Base-by-base conservation (phyloP, 2,113 vertebrate genomes). In the Microcebus jonahi region DNA sequence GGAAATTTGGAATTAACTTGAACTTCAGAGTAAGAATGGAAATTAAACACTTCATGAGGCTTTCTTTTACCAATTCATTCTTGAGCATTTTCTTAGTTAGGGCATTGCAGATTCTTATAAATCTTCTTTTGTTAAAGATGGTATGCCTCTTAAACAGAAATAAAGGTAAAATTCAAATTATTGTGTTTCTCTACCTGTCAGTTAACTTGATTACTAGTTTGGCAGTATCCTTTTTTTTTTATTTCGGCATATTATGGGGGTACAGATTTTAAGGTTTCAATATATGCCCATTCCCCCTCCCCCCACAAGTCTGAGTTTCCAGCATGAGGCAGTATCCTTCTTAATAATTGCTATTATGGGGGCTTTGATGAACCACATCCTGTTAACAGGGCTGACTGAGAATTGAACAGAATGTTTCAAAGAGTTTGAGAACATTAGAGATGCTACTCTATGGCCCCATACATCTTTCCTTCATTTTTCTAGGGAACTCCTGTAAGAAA, bases 61-160 rank as follows among this genome's bases (percentile, higher is more conserved):
- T 95, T 88, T 83, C 77, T 94, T 88, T 91, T 27, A 36, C 36
- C 65, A 31, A 73, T 81, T 96, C 71, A 75, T 86, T 86, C 84
- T 55, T 87, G 23, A 97, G 53, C 2, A 50, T 88, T 95, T 93
- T 87, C 23, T 55, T 39, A 53, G 34, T 48, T 42, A 67, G 39
- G 2, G 8, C 29, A 39, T 87, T 89, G 50, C 61, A 71, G 25
- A 80, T 53, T 71, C 57, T 36, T 84, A 48, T 34, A 70, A 84
- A 36, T 42, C 48, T 45, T 48, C 57, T 88, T 68, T 83, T 80
- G 88, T 76, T 4, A 29, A 91, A 81, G 29, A 23, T 63, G 27
- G 10, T 77, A 36, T 25, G 27, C 11, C 73, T 90, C 8, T 83
- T 94, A 85, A 95, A 87, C 17, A 88, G 36, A 59, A 63, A 65